Percentiles rank a stretch among this genome's conserved stretches.
Conservation (phyloP, 2,113 vertebrate genomes). For the Psammodynastes pulverulentus region DNA sequence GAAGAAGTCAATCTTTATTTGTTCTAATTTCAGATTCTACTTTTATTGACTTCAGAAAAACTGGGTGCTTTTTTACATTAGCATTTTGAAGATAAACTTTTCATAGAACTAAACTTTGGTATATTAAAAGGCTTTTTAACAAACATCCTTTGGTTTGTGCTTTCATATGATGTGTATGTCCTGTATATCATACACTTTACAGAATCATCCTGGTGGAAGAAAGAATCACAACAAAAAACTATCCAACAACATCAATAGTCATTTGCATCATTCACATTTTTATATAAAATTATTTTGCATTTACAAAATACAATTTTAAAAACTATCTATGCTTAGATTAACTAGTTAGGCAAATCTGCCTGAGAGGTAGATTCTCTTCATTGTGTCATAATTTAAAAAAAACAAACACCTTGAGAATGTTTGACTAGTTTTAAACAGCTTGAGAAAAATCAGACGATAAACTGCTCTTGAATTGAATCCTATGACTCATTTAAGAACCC, state of each 20-base stretch:
- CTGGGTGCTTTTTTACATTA: not conserved
- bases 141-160: slow-evolving; percentile 12
- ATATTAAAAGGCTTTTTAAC: slow-evolving; percentile 7
- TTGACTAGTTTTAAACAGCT: not conserved
- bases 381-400: slow-evolving; percentile 15
- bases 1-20: slow-evolving; percentile 2
- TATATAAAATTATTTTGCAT: slow-evolving; percentile 17
- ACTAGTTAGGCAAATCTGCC: slow-evolving; percentile 36
- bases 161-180: slow-evolving; percentile 15
- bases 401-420: not conserved
- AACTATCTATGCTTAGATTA: slow-evolving; percentile 25
- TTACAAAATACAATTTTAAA: slow-evolving; percentile 20
- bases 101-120: not conserved
- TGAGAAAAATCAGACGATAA: not conserved
- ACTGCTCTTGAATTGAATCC: not conserved
- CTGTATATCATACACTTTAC: slow-evolving; percentile 29
- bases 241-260: slow-evolving; percentile 34
- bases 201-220: slow-evolving; percentile 20
- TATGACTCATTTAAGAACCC: not conserved
- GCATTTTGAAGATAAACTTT: not conserved
- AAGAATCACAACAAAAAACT: slow-evolving; percentile 13
- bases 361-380: slow-evolving; percentile 50
- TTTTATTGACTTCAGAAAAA: slow-evolving; percentile 1
- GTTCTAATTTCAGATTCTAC: not conserved
- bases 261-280: slow-evolving; percentile 36